Base-by-base conservation (phyloP, 2,888 invertebrate genomes). In the Congeria kusceri region DNA sequence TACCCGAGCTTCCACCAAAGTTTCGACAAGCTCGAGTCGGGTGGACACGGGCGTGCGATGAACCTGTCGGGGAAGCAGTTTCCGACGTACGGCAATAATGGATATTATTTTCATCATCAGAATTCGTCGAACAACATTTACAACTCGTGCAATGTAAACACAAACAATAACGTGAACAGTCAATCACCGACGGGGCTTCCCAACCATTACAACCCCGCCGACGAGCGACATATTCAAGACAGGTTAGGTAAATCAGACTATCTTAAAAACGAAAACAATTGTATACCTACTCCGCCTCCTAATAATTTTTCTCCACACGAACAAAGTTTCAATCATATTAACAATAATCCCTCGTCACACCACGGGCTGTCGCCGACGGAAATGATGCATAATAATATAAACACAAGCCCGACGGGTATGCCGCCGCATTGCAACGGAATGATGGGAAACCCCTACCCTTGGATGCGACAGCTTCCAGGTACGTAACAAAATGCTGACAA, bases 251-350 rank as follows among this genome's bases (percentile, higher is more conserved):
- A 53, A 53, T 25, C 53, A 25, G 80, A 80, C 53, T 80, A 78
- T 77, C 73, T 87, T 47, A 87, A 87, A 78, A 73, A 75, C 62
- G 87, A 87, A 69, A 86, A 86, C 23, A 83, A 61, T 47, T 86
- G 87, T 80, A 81, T 87, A 58, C 83, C 87, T 3, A 87, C 87
- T 13, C 87, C 87, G 20, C 87, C 87, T 23, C 87, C 87, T 25
- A 85, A 71, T 53, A 86, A 70, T 29, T 76, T 84, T 53, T 77
- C 83, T 57, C 77, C 81, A 20, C 85, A 84, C 62, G 84, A 83
- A 76, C 84, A 84, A 39, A 73, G 73, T 46, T 83, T 69, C 63
- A 83, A 80, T 59, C 77, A 81, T 74, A 64, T 77, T 53, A 81
- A 81, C 58, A 80, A 80, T 65, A 79, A 83, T 49, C 66, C 53